A percentile compares a stretch with the other conserved stretches of the same genome.
Evolutionary conservation across 2,888 invertebrate genomes (phyloP).

Genomic region (Brenthis ino): DNA sequence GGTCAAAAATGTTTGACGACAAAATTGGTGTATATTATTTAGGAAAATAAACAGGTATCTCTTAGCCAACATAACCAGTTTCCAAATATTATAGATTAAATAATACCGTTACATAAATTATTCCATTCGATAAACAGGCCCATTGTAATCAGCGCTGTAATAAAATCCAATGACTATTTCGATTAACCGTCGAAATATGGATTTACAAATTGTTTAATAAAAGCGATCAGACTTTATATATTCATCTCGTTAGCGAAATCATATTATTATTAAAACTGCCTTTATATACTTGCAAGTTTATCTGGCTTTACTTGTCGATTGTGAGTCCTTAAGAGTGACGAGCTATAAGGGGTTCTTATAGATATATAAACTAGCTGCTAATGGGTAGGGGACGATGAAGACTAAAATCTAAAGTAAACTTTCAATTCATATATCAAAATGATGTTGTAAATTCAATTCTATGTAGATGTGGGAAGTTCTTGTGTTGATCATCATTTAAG

Average conservation of each 20-base stretch:
- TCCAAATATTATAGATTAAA: conserved; percentile 10
- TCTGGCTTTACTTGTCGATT: conserved; percentile 6
- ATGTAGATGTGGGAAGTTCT: too few species aligned
- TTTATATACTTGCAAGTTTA: background rate
- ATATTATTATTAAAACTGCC: conserved; percentile 32
- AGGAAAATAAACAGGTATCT: background rate
- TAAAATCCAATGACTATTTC: conserved; percentile 31
- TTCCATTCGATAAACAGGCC: conserved; percentile 35
- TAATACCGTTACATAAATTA: conserved; percentile 33
- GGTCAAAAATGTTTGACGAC: too few species aligned
- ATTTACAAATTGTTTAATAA: conserved; percentile 40
- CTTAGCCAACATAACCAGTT: background rate
- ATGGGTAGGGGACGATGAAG: too few species aligned
- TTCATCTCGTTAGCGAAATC: conserved; percentile 35
- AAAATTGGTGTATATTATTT: too few species aligned
- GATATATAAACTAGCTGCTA: too few species aligned
- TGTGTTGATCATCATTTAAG: too few species aligned
- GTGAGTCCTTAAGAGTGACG: background rate
- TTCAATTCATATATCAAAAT: too few species aligned
- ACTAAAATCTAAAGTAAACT: too few species aligned
- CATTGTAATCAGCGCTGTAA: conserved; percentile 38
- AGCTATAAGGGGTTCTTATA: too few species aligned
- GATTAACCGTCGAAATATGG: conserved; percentile 29
- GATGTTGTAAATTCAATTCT: too few species aligned
- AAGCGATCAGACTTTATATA: conserved; percentile 38